Evolutionary conservation across 2,797 vertebrate genomes (phyloP).

Genomic region (Leuciscus waleckii): DNA sequence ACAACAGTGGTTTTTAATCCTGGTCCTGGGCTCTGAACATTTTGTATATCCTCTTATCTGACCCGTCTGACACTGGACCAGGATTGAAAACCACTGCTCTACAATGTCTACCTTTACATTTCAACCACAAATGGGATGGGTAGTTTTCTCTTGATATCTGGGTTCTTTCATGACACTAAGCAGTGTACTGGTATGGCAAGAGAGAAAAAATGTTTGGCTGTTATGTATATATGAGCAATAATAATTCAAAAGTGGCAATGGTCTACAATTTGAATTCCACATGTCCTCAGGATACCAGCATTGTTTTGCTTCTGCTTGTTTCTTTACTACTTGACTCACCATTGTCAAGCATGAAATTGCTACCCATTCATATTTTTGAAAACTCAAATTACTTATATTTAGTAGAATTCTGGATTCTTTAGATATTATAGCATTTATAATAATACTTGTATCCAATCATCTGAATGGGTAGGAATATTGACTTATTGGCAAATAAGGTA

Average conservation of each 20-base stretch:
- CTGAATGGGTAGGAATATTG: conserved; percentile 20
- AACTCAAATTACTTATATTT: neutral
- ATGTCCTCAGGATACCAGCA: neutral
- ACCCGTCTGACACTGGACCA: neutral
- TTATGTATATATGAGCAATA: neutral
- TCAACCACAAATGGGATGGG: neutral
- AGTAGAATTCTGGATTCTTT: neutral
- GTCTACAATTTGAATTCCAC: neutral
- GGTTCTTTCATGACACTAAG: conserved; percentile 22
- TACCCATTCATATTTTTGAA: conserved; percentile 12
- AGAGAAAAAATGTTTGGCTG: neutral
- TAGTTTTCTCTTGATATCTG: conserved; percentile 9
- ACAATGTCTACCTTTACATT: conserved; percentile 23
- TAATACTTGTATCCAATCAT: neutral
- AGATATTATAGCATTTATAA: neutral
- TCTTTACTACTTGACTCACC: neutral
- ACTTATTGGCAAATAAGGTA: conserved; percentile 1
- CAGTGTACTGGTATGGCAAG: conserved; percentile 47
- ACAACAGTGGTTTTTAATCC: conserved; percentile 7
- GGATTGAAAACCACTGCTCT: neutral
- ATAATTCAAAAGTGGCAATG: conserved; percentile 11
- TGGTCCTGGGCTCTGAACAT: neutral
- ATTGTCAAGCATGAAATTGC: conserved; percentile 1
- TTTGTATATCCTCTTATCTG: neutral
- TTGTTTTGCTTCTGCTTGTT: conserved; percentile 14